phyloP scores from a whole-genome alignment of 2,113 vertebrate genomes.

The Sinocyclocheilus maitianheensis region DNA sequence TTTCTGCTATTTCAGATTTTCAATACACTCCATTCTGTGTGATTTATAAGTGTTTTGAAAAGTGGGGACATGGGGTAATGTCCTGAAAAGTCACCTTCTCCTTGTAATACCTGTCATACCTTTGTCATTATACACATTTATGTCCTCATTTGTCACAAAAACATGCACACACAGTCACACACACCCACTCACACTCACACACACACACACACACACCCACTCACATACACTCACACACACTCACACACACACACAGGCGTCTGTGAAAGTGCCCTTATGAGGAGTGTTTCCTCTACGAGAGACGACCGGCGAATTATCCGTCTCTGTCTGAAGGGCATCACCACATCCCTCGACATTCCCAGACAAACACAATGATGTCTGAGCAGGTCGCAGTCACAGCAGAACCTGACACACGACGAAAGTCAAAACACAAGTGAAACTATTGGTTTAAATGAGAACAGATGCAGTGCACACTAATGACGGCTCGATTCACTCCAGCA shows the following conservation, averaged over 20 bases:
- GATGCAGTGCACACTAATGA: slow-evolving; percentile 9
- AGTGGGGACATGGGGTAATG: no score
- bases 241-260: neutral
- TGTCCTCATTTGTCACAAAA: no score
- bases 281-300: neutral
- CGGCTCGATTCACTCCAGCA: neutral
- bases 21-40: no score
- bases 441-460: neutral
- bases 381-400: neutral
- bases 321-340: neutral
- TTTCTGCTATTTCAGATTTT: no score
- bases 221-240: no score
- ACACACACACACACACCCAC: neutral
- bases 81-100: no score
- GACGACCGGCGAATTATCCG: neutral
- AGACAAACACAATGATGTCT: neutral
- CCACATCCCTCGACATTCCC: slow-evolving; percentile 21
- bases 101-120: no score
- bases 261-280: slow-evolving; percentile 18
- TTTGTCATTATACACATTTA: no score
- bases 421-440: neutral
- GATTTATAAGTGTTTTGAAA: no score
- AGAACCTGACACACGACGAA: neutral
- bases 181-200: neutral
- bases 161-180: no score